These are phyloP conservation scores for Polylopha cassiicola DNA, from an alignment of 2,888 invertebrate species.

Conservation along the genomic window DNA sequence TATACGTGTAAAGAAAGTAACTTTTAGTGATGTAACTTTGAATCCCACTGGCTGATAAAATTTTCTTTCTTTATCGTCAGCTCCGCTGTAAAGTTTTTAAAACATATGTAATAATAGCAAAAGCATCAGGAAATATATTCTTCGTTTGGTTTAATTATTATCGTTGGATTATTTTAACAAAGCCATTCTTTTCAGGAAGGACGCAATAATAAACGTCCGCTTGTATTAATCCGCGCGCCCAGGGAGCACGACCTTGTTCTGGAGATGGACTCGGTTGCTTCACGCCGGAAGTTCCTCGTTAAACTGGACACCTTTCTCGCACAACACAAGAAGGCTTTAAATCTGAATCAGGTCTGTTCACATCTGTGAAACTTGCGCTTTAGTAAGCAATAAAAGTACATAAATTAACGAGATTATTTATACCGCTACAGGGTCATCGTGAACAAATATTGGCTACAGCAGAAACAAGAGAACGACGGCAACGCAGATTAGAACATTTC, in stretches of 20 bases:
- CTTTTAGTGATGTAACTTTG: no score
- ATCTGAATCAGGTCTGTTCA: constrained; percentile 79
- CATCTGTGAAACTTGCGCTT: neutral
- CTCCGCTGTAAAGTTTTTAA: no score
- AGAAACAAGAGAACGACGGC: constrained; percentile 95
- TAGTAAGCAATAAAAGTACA: neutral
- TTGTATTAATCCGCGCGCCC: constrained; percentile 88
- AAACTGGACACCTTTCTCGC: constrained; percentile 91
- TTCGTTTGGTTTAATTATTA: no score
- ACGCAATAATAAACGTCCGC: constrained; percentile 85
- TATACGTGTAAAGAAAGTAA: no score
- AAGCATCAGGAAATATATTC: no score
- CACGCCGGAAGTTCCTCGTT: constrained; percentile 89
- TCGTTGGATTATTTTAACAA: no score
- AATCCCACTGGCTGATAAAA: no score
- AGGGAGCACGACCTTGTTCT: constrained; percentile 95
- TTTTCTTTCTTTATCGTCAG: no score
- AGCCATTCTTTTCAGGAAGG: constrained; percentile 65
- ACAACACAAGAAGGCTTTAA: constrained; percentile 89
- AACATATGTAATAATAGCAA: no score
- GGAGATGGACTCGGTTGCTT: constrained; percentile 89
- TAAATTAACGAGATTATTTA: constrained; percentile 5
- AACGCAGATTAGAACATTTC: constrained; percentile 94
- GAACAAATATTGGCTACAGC: constrained; percentile 94
- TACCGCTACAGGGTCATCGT: constrained; percentile 80